phyloP scores from a whole-genome alignment of 92 coral and sea anemone species.

The Anthopleura xanthogrammica region DNA sequence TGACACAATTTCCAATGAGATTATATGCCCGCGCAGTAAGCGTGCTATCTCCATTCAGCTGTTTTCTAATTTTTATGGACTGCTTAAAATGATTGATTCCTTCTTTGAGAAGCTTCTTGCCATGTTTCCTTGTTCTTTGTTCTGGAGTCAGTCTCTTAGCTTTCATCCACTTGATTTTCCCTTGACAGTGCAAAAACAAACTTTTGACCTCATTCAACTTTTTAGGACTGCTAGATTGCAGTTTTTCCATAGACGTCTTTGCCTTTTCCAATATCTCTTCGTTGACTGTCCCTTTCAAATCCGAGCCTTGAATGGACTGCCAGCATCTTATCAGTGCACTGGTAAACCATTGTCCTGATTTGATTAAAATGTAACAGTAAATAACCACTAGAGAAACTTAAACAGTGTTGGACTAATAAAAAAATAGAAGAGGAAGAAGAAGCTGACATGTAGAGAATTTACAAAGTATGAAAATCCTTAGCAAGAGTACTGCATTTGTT shows the following conservation, averaged over 20 bases:
- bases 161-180: slow-evolving; percentile 28
- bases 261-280: slow-evolving; percentile 48
- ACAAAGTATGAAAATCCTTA: too few relatives aligned
- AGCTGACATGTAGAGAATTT: too few relatives aligned
- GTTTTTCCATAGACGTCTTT: slow-evolving; percentile 12
- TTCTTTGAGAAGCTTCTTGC: not conserved
- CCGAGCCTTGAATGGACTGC: slow-evolving; percentile 54
- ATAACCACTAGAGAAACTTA: not conserved
- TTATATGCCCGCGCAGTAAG: slow-evolving; percentile 42
- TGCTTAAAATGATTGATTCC: not conserved
- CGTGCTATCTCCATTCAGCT: not conserved
- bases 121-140: not conserved
- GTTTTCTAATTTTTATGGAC: not conserved
- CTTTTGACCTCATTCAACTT: slow-evolving; percentile 38
- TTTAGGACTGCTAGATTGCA: slow-evolving; percentile 6
- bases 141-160: slow-evolving; percentile 16
- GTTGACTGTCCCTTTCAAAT: slow-evolving; percentile 38
- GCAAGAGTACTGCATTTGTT: too few relatives aligned
- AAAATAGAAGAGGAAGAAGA: too few relatives aligned
- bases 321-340: slow-evolving; percentile 61
- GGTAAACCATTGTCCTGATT: slow-evolving; percentile 29
- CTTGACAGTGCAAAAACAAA: slow-evolving; percentile 29
- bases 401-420: too few relatives aligned
- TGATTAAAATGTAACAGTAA: not conserved
- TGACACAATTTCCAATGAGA: slow-evolving; percentile 60